Base-by-base conservation (phyloP, 2,113 vertebrate genomes). In the Paradoxurus hermaphroditus region DNA sequence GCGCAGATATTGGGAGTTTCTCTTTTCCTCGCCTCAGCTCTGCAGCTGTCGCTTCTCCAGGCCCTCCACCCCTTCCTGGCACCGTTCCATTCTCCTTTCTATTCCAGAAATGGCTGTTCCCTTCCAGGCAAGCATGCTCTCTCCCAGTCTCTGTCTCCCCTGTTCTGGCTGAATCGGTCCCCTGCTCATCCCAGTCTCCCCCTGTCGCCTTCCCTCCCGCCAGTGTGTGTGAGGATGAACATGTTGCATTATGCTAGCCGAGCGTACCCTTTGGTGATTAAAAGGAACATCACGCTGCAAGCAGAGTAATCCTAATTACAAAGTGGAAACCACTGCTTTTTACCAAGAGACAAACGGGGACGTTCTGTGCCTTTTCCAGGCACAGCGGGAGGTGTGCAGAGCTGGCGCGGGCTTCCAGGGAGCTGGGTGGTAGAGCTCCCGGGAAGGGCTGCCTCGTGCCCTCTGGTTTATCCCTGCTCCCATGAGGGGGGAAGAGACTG, bases 201-300 rank as follows among this genome's bases (percentile, higher is more conserved):
- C 6, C 29, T 6, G 9, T 62, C 51, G n/a, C 56, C 90, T 49
- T 29, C 14, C 56, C 44, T 68, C 44, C 51, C 46, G 34, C n/a
- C 73, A 5, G 7, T 14, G 39, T 18, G 8, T 25, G 19, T 44
- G 44, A 78, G 65, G 49, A 73, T 31, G 88, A 82, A 49, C 77
- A 34, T 2, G 34, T 21, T 75, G 41, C 41, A 51, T 86, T 72
- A 36, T 21, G 59, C 86, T 59, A 31, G 83, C 84, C 51, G 10
- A 72, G 68, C 85, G 94, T 70, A 77, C n/a, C 65, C 46, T 96
- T 78, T 62, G 49, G 90, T 87, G 79, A 92, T 92, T 78, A 95
- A 90, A 84, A 81, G 68, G 75, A 87, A 75, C 75, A 75, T 21
- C 7, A 7, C 49, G 13, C 56, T 62, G 44, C 31, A 70, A 78